Conservation (phyloP, 2,888 invertebrate species). For the Minunthozetes semirufus region DNA sequence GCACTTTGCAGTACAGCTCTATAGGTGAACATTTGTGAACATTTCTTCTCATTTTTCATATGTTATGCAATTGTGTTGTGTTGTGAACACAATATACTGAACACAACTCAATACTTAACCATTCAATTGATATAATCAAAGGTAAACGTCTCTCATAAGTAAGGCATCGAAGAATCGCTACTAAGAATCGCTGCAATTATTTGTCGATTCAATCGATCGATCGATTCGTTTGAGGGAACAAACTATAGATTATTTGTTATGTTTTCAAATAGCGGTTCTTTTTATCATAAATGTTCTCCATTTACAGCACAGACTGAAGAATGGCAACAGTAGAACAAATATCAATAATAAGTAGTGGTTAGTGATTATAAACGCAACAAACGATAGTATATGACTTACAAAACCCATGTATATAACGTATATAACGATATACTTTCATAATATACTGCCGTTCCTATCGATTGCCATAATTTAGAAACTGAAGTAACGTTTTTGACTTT, state of each 20-base stretch:
- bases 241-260: conserved; percentile 26
- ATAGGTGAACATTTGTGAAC: neutral
- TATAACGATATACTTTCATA: neutral
- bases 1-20: neutral
- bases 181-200: conserved; percentile 12
- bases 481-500: neutral
- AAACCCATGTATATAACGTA: neutral
- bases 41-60: conserved; percentile 7
- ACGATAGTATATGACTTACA: neutral
- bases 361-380: neutral
- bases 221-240: neutral
- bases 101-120: conserved; percentile 1
- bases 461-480: neutral
- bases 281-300: neutral
- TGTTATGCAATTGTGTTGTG: conserved; percentile 17
- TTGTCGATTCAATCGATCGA: conserved; percentile 16
- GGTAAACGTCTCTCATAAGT: conserved; percentile 20
- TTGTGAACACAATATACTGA: conserved; percentile 12
- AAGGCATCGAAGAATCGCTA: neutral
- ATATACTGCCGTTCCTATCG: conserved; percentile 19
- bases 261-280: neutral
- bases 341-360: conserved; percentile 14
- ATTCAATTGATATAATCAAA: conserved; percentile 25
- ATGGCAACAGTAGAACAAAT: neutral
- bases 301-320: neutral